Percentiles rank a stretch among this genome's conserved stretches.
Evolutionary conservation across 2,888 invertebrate genomes (phyloP).

Genomic region (Ichneumoninae sp.): DNA sequence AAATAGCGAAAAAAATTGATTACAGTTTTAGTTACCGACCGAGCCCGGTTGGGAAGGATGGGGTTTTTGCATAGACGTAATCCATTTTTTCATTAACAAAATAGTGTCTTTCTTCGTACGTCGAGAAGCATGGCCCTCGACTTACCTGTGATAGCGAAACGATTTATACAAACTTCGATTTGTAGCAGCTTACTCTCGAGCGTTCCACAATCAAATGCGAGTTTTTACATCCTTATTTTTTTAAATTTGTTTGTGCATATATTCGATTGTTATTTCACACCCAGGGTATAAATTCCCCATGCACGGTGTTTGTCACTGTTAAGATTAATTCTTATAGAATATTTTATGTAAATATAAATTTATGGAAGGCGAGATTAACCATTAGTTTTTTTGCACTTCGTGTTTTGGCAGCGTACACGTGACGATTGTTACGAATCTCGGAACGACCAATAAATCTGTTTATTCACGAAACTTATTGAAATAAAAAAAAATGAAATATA

Average conservation of each 20-base stretch:
- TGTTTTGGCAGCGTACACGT: background rate
- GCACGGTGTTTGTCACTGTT: slow-evolving; percentile 19
- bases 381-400: slow-evolving; percentile 22
- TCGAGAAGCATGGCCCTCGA: slow-evolving; percentile 42
- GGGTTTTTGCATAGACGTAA: too few relatives aligned
- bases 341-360: slow-evolving; percentile 36
- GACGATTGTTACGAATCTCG: slow-evolving; percentile 33
- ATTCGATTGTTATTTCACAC: background rate
- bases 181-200: slow-evolving; percentile 18
- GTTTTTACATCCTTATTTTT: slow-evolving; percentile 28
- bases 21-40: too few relatives aligned
- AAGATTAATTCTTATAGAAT: slow-evolving; percentile 55
- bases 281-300: background rate
- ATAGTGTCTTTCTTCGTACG: slow-evolving; percentile 7
- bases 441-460: slow-evolving; percentile 47
- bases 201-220: slow-evolving; percentile 40
- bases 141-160: slow-evolving; percentile 52
- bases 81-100: too few relatives aligned
- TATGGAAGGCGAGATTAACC: slow-evolving; percentile 35
- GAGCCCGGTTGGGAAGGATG: too few relatives aligned
- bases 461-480: slow-evolving; percentile 7
- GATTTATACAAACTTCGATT: slow-evolving; percentile 30
- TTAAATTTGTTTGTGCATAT: slow-evolving; percentile 36
- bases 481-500: background rate
- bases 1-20: too few relatives aligned